Conservation (phyloP, 2,888 invertebrate species). For the Andrena fulva region DNA sequence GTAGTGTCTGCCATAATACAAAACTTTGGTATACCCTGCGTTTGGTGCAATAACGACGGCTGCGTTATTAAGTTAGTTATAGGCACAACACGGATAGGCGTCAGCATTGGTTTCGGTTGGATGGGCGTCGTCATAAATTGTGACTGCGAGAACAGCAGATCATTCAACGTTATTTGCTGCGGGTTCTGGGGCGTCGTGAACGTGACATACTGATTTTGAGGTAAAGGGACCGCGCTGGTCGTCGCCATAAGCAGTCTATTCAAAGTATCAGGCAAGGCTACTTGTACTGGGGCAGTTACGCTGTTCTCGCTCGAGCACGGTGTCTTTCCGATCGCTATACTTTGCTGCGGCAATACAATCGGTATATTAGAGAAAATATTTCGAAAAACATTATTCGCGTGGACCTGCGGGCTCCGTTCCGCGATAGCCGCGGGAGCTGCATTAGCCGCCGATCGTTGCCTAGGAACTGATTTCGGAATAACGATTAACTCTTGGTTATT, state of each 20-base stretch:
- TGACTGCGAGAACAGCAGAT: slow-evolving; percentile 61
- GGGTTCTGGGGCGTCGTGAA: slow-evolving; percentile 54
- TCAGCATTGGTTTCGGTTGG: slow-evolving; percentile 75
- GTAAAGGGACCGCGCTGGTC: slow-evolving; percentile 24
- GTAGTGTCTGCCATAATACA: slow-evolving; percentile 79
- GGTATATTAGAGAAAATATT: slow-evolving; percentile 71
- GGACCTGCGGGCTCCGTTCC: slow-evolving; percentile 37
- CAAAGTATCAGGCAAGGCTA: slow-evolving; percentile 29
- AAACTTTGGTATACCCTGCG: slow-evolving; percentile 81
- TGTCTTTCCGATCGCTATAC: slow-evolving; percentile 59
- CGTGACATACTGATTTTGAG: slow-evolving; percentile 51
- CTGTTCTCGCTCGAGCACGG: slow-evolving; percentile 33
- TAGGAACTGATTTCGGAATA: slow-evolving; percentile 74
- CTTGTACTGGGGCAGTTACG: slow-evolving; percentile 23
- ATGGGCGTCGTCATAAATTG: slow-evolving; percentile 59
- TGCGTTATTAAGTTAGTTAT: slow-evolving; percentile 79
- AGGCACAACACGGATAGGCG: slow-evolving; percentile 80
- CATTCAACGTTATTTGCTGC: slow-evolving; percentile 68
- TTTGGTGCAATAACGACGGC: slow-evolving; percentile 79
- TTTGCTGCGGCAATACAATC: slow-evolving; percentile 68
- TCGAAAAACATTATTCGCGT: slow-evolving; percentile 62
- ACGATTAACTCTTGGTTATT: slow-evolving; percentile 81
- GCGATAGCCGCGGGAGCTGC: slow-evolving; percentile 60
- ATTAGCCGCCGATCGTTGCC: slow-evolving; percentile 60
- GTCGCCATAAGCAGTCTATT: slow-evolving; percentile 19